These are phyloP conservation scores for Pocillopora meandrina DNA, from an alignment of 92 coral and sea anemone genomes.

Conservation along the genomic window DNA sequence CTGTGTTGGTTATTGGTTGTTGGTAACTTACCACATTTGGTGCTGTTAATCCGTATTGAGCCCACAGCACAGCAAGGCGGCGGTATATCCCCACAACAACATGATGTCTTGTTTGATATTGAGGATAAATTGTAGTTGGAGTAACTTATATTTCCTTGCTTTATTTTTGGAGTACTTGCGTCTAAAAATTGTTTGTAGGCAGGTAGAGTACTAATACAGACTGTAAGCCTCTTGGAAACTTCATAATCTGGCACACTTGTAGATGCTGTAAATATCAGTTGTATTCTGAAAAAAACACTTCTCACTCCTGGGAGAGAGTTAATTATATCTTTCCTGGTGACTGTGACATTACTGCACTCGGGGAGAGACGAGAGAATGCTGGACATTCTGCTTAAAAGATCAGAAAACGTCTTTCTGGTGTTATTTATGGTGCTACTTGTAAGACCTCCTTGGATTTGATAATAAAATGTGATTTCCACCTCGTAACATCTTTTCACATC, in stretches of 20 bases:
- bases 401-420: background rate
- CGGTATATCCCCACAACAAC: slow-evolving; percentile 47
- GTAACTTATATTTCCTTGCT: background rate
- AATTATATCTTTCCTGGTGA: background rate
- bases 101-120: slow-evolving; percentile 20
- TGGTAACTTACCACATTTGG: slow-evolving; percentile 8
- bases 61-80: slow-evolving; percentile 51
- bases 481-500: slow-evolving; percentile 21
- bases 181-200: background rate
- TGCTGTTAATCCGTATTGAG: no score
- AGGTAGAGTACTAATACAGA: background rate
- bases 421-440: background rate
- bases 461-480: slow-evolving; percentile 15
- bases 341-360: background rate
- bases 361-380: background rate
- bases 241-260: slow-evolving; percentile 1
- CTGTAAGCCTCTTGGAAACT: background rate
- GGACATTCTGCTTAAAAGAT: background rate
- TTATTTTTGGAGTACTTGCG: background rate
- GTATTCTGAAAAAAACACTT: slow-evolving; percentile 15
- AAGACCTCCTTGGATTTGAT: slow-evolving; percentile 26
- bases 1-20: background rate
- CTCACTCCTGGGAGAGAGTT: slow-evolving; percentile 8
- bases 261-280: slow-evolving; percentile 10
- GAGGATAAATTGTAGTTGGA: background rate